Evolutionary conservation across 2,888 invertebrate genomes (phyloP), one percentile per base, ranked within the genome.

Genomic region (Pecten maximus): DNA sequence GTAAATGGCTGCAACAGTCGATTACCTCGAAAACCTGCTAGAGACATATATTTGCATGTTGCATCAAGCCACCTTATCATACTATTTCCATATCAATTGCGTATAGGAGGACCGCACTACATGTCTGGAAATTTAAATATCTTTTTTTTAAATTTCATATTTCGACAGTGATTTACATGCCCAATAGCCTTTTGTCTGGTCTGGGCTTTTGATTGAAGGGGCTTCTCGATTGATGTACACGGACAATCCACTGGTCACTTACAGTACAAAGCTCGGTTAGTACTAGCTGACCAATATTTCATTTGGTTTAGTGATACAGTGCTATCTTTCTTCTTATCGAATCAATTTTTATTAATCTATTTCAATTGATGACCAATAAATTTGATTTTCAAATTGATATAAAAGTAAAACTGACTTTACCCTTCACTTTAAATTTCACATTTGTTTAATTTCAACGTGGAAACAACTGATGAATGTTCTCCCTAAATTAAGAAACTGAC

Each of bases 61-160:
- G 74, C 74, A 74, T 74, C 74, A 28, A 74, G 35, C 12, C 74
- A 74, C 16, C 28, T 74, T 74, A 74, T 35, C 35, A 74, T 74
- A 28, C 74, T 28, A 74, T 74, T 74, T 74, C 74, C 74, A 74
- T 74, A 74, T 74, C 74, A 74, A 74, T 74, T 28, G 74, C 35
- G 74, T 35, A 28, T 10, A 23, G 23, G 4, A 28, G 15, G 12
- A 74, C 35, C 19, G 74, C 23, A 35, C 35, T 10, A 35, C 74
- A 35, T 74, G 74, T 74, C 74, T 74, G 35, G 74, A 74, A 74
- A 74, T 74, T 74, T 74, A 74, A 74, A 74, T 74, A 35, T 35
- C 10, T 28, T 74, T n/a, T n/a, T 74, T 74, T 74, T 35, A 35
- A 74, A 74, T 74, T 74, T 74, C 74, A 74, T 74, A 28, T 74